Conservation (phyloP, 1,140 invertebrate genomes). For the Drosophila sproati region DNA sequence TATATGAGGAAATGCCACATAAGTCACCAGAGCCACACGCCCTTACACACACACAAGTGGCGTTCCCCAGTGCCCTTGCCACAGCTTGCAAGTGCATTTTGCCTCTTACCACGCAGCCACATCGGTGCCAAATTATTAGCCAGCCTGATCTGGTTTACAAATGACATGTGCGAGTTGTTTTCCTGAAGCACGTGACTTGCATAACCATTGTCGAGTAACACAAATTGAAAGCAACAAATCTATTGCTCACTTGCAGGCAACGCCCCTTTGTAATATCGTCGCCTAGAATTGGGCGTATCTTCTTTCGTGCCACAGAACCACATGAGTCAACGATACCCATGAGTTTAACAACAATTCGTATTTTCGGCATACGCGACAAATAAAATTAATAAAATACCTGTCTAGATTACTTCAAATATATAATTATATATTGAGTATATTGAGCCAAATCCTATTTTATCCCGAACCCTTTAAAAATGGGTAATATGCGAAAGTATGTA, state of each 20-base stretch:
- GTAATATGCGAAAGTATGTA: no score
- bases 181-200: slow-evolving; percentile 71
- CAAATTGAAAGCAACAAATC: slow-evolving; percentile 75
- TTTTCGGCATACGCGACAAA: neutral
- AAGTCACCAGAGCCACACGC: slow-evolving; percentile 58
- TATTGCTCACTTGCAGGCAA: slow-evolving; percentile 68
- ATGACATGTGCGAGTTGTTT: slow-evolving; percentile 33
- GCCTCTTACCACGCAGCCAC: neutral
- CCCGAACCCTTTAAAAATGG: no score
- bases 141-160: slow-evolving; percentile 22
- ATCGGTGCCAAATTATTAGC: no score
- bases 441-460: neutral
- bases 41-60: neutral
- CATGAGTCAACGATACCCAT: neutral
- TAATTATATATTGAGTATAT: no score
- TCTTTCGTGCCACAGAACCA: slow-evolving; percentile 8
- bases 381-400: neutral
- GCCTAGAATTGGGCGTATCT: slow-evolving; percentile 35
- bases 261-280: slow-evolving; percentile 39
- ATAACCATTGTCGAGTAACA: slow-evolving; percentile 66
- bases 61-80: slow-evolving; percentile 25
- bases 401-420: neutral
- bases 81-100: slow-evolving; percentile 56
- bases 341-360: neutral
- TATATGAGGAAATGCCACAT: slow-evolving; percentile 57